A percentile compares a stretch with the other conserved stretches of the same genome.
phyloP scores from a whole-genome alignment of 2,113 vertebrate genomes.

The Diphyllodes magnificus region DNA sequence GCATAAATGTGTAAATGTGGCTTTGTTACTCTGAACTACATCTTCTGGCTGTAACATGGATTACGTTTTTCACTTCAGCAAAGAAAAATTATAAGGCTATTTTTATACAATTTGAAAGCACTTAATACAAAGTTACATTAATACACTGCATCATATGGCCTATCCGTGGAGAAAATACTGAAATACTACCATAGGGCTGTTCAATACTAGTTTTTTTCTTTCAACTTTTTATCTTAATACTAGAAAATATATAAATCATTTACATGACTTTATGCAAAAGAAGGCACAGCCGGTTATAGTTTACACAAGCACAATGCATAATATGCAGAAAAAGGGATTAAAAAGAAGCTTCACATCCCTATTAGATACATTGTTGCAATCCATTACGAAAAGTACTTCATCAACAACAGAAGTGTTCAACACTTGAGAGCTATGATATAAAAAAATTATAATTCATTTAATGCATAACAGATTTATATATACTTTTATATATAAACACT shows the following conservation, averaged over 20 bases:
- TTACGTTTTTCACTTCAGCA: conserved; percentile 51
- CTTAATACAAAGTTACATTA: conserved; percentile 82
- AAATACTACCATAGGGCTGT: conserved; percentile 76
- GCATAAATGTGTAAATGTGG: conserved; percentile 45
- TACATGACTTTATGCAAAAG: conserved; percentile 82
- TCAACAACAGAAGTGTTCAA: conserved; percentile 78
- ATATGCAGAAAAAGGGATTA: conserved; percentile 69
- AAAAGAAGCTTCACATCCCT: conserved; percentile 78
- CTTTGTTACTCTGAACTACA: conserved; percentile 49
- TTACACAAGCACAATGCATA: conserved; percentile 85
- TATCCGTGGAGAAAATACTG: conserved; percentile 73
- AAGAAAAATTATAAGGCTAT: conserved; percentile 77
- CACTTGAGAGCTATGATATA: conserved; percentile 74
- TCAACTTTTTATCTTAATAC: conserved; percentile 77
- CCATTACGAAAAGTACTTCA: conserved; percentile 72
- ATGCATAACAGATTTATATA: conserved; percentile 80
- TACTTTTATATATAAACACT: conserved; percentile 73
- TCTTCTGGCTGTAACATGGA: conserved; percentile 51
- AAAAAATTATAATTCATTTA: conserved; percentile 76
- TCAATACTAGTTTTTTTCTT: conserved; percentile 77
- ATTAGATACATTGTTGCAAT: conserved; percentile 69
- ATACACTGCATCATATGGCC: conserved; percentile 67
- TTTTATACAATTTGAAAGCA: conserved; percentile 78
- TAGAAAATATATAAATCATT: conserved; percentile 87
- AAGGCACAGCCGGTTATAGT: conserved; percentile 95